These are phyloP conservation scores for Raja brachyura DNA, from an alignment of 2,113 vertebrate species.

Conservation along the genomic window DNA sequence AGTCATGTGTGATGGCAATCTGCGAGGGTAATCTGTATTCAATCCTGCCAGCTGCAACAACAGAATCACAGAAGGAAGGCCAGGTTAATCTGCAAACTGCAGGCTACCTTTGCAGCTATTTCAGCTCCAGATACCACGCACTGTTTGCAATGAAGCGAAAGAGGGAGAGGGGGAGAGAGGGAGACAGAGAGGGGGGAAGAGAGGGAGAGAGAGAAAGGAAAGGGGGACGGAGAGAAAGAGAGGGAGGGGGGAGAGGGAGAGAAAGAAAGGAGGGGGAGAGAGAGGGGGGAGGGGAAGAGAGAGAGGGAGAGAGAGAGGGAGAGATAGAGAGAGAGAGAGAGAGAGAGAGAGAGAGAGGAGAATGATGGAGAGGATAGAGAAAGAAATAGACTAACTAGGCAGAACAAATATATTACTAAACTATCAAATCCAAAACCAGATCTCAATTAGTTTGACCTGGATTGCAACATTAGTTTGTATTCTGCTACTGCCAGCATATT, in stretches of 20 bases:
- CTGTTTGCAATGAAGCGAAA: background rate
- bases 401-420: background rate
- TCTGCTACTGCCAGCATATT: background rate
- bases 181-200: background rate
- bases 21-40: slow-evolving; percentile 63
- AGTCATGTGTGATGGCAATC: slow-evolving; percentile 59
- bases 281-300: too few species aligned
- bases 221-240: background rate
- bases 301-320: too few species aligned
- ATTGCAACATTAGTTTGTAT: background rate
- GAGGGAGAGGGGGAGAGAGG: background rate
- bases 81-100: too few species aligned
- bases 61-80: background rate
- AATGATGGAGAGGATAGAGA: too few species aligned
- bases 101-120: background rate
- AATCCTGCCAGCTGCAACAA: slow-evolving; percentile 50
- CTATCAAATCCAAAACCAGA: background rate
- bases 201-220: background rate
- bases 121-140: background rate
- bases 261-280: too few species aligned
- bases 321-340: too few species aligned
- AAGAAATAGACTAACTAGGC: too few species aligned
- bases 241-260: background rate
- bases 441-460: background rate
- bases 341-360: too few species aligned